Evolutionary conservation across 1,140 invertebrate genomes (phyloP).

Genomic region (Drosophila quadrilineata): DNA sequence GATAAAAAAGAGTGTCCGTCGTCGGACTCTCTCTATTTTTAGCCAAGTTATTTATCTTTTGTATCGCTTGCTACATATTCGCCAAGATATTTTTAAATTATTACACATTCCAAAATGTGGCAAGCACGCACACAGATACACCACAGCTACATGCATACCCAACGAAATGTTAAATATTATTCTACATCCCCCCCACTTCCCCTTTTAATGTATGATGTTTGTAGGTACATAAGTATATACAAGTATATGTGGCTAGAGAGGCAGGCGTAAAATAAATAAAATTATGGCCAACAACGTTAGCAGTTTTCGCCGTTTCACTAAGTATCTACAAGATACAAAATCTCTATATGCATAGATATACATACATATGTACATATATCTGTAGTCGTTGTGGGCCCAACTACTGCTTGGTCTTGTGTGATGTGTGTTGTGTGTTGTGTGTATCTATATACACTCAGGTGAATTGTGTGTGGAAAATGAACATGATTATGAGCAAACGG

Average conservation of each 20-base stretch:
- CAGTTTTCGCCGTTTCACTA: no score
- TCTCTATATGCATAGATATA: constrained; percentile 24
- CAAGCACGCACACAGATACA: no score
- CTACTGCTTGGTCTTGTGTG: no score
- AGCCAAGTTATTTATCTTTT: constrained; percentile 64
- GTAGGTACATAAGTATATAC: constrained; percentile 19
- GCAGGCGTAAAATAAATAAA: constrained; percentile 71
- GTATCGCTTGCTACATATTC: constrained; percentile 69
- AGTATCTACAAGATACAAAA: constrained; percentile 69
- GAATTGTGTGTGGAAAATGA: constrained; percentile 76
- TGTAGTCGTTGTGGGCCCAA: constrained; percentile 9
- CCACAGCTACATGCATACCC: no score
- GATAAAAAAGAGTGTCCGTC: constrained; percentile 53
- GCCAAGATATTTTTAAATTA: constrained; percentile 73
- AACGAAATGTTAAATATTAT: constrained; percentile 70
- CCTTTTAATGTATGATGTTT: constrained; percentile 15
- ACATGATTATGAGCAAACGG: constrained; percentile 64
- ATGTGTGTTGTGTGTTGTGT: constrained; percentile 20
- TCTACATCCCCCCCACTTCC: constrained; percentile 21
- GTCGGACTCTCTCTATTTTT: constrained; percentile 49
- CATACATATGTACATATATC: constrained; percentile 8
- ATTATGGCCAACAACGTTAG: constrained; percentile 57
- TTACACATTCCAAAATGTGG: constrained; percentile 78
- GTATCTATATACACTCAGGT: constrained; percentile 59
- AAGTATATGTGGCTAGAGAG: constrained; percentile 15